Conservation (phyloP, 2,888 invertebrate species). For the Spodoptera exigua region DNA sequence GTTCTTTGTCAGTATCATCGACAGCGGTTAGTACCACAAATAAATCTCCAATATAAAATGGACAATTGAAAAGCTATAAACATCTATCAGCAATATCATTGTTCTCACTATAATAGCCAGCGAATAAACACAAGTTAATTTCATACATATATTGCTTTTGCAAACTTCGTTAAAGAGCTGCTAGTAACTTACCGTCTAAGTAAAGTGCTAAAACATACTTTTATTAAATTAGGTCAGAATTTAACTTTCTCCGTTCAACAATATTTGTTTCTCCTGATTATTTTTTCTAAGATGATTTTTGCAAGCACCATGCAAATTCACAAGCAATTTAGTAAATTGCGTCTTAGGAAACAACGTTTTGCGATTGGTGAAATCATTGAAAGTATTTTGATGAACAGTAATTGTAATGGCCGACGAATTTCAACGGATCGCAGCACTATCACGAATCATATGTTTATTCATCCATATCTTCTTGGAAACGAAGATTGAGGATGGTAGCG, state of each 20-base stretch:
- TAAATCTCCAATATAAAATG: no score
- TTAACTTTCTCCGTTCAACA: conserved; percentile 20
- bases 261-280: conserved; percentile 40
- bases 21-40: conserved; percentile 1
- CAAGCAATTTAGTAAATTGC: conserved; percentile 55
- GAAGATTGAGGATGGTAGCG: conserved; percentile 44
- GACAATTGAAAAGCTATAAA: conserved; percentile 9
- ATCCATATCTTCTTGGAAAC: conserved; percentile 43
- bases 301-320: conserved; percentile 63
- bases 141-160: conserved; percentile 12
- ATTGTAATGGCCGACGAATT: conserved; percentile 40
- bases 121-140: conserved; percentile 29
- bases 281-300: conserved; percentile 57
- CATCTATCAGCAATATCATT: conserved; percentile 19
- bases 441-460: conserved; percentile 48
- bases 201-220: conserved; percentile 19
- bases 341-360: conserved; percentile 51
- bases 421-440: conserved; percentile 33
- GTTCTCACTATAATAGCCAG: conserved; percentile 1
- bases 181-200: conserved; percentile 26
- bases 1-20: conserved; percentile 57
- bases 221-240: conserved; percentile 21
- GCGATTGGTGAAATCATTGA: conserved; percentile 47
- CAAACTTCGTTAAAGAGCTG: conserved; percentile 20
- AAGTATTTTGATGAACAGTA: conserved; percentile 43